These are phyloP conservation scores for Diplolepis rosae DNA, from an alignment of 2,888 invertebrate species.

Conservation along the genomic window DNA sequence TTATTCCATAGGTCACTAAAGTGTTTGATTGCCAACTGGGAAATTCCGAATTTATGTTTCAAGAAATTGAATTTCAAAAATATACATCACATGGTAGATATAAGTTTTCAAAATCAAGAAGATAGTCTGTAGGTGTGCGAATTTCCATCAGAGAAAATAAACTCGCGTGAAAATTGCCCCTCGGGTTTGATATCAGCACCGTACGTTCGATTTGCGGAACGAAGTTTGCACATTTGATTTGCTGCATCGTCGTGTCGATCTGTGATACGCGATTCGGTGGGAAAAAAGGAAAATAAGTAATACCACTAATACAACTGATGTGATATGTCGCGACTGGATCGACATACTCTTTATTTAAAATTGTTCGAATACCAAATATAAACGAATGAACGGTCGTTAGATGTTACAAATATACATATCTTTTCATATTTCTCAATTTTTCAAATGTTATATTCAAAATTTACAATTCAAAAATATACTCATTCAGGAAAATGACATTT, in stretches of 20 bases:
- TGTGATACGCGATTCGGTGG: slow-evolving; percentile 9
- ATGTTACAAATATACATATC: neutral
- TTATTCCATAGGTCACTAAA: too few species aligned
- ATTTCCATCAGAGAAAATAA: slow-evolving; percentile 31
- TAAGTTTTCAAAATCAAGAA: slow-evolving; percentile 24
- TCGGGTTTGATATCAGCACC: slow-evolving; percentile 25
- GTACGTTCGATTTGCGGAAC: slow-evolving; percentile 36
- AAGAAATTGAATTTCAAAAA: slow-evolving; percentile 25
- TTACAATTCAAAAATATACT: too few species aligned
- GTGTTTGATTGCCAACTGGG: too few species aligned
- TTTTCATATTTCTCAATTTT: too few species aligned
- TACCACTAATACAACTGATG: slow-evolving; percentile 6
- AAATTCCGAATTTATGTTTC: neutral
- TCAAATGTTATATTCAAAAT: too few species aligned
- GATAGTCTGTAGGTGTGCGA: slow-evolving; percentile 8
- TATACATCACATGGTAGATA: slow-evolving; percentile 21
- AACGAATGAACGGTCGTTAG: neutral
- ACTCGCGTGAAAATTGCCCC: slow-evolving; percentile 29
- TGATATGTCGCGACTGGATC: slow-evolving; percentile 2
- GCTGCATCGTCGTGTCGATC: slow-evolving; percentile 29
- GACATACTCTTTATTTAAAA: slow-evolving; percentile 3
- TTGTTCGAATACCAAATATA: neutral
- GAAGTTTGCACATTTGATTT: slow-evolving; percentile 36
- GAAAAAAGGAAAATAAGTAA: slow-evolving; percentile 17
- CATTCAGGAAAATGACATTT: too few species aligned